Conservation (phyloP, 2,888 invertebrate species). For the Halocaridina rubra region DNA sequence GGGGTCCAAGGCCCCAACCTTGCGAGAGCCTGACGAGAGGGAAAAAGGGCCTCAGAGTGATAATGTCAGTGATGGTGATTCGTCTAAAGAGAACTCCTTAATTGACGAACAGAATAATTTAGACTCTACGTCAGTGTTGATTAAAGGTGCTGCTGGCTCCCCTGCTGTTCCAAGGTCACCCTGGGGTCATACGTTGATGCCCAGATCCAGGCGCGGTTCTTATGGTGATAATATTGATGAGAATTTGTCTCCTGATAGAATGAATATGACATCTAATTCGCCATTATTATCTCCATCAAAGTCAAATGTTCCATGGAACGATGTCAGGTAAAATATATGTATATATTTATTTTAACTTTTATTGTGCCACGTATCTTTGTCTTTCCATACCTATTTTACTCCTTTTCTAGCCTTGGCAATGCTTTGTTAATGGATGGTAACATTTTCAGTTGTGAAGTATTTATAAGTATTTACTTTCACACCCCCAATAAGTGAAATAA, state of each 20-base stretch:
- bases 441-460: too few relatives aligned
- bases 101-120: not conserved
- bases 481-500: not conserved
- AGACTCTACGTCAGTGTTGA: not conserved
- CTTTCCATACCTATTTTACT: too few relatives aligned
- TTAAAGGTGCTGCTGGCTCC: not conserved
- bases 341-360: not conserved
- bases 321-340: not conserved
- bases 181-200: not conserved
- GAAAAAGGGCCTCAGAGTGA: not conserved
- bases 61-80: not conserved
- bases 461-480: not conserved
- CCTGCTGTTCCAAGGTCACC: not conserved
- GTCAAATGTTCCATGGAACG: not conserved
- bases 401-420: too few relatives aligned
- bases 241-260: not conserved
- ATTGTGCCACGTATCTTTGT: too few relatives aligned
- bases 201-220: not conserved
- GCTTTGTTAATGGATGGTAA: too few relatives aligned
- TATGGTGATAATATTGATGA: not conserved
- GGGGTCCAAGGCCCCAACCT: not conserved
- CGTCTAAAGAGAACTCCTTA: not conserved
- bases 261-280: not conserved
- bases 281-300: not conserved
- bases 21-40: not conserved